Evolutionary conservation across 2,113 vertebrate genomes (phyloP), one percentile per base, ranked within the genome.

Genomic region (Salvelinus fontinalis): DNA sequence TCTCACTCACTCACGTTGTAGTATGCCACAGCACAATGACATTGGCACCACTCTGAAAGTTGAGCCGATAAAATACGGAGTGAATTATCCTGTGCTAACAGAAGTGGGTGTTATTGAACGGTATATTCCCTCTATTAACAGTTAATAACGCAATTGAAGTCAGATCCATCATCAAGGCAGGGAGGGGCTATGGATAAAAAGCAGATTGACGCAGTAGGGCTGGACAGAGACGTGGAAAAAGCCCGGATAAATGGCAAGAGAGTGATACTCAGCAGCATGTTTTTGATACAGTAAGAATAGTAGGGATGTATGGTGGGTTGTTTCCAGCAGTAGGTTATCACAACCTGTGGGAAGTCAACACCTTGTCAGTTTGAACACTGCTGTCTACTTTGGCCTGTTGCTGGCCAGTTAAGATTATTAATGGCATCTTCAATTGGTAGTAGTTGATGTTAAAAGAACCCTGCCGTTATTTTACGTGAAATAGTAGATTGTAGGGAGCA

Each of bases 91-190:
- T 3, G 69, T 26, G 83, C 84, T 82, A 85, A 88, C 81, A 85
- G 84, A 79, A 81, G 81, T 80, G 83, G 71, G 67, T 86, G 77
- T 87, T 87, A 79, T 82, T 81, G 80, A 80, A 71, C 31, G 74
- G 83, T 65, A 83, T 83, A 78, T 83, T 73, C 85, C 86, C 85
- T 85, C 84, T 88, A 82, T 87, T 87, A 85, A 83, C 81, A 77
- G 83, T 84, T 74, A 87, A 88, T 90, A 88, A 84, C 78, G 80
- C 83, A 86, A 87, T 87, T 83, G 81, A 67, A 85, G 79, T 57
- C 71, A 70, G 73, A 87, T 85, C 85, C 81, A 81, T 83, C 84
- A 83, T 75, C 51, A 31, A 73, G 74, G 68, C 66, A 51, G 75
- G 26, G n/a, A 24, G 59, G n/a, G 59, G 14, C 51, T 11, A 14